phyloP scores from a whole-genome alignment of 2,888 invertebrate species.

The Bimastos eiseni region DNA sequence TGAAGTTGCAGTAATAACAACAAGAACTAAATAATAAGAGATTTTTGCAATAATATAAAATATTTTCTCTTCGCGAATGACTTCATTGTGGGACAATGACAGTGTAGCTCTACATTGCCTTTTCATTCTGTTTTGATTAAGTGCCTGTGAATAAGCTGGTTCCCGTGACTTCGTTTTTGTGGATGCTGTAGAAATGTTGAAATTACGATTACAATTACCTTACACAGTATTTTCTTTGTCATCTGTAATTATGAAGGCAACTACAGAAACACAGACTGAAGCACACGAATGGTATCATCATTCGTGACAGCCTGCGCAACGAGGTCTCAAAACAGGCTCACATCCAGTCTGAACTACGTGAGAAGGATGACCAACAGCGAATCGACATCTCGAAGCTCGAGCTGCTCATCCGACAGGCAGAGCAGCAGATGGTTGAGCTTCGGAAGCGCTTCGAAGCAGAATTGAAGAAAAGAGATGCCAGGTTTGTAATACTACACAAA shows the following conservation, averaged over 20 bases:
- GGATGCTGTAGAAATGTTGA: no score
- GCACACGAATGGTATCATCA: conserved; percentile 58
- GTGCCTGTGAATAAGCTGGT: no score
- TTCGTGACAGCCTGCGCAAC: conserved; percentile 60
- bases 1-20: no score
- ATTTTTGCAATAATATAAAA: no score
- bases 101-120: no score
- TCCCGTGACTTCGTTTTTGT: no score
- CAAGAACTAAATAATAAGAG: no score
- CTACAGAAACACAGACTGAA: conserved; percentile 60
- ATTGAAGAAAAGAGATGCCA: conserved; percentile 60
- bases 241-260: conserved; percentile 47
- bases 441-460: conserved; percentile 60
- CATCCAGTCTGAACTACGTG: conserved; percentile 58
- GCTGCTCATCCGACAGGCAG: conserved; percentile 61
- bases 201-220: background rate
- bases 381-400: conserved; percentile 62
- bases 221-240: background rate
- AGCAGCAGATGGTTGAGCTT: conserved; percentile 60
- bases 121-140: no score
- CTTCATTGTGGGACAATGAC: no score
- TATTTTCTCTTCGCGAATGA: no score
- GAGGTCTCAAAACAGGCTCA: conserved; percentile 60
- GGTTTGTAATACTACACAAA: conserved; percentile 46
- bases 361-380: conserved; percentile 59